Evolutionary conservation across 2,113 vertebrate species (phyloP).

Genomic region (Blennius ocellaris): DNA sequence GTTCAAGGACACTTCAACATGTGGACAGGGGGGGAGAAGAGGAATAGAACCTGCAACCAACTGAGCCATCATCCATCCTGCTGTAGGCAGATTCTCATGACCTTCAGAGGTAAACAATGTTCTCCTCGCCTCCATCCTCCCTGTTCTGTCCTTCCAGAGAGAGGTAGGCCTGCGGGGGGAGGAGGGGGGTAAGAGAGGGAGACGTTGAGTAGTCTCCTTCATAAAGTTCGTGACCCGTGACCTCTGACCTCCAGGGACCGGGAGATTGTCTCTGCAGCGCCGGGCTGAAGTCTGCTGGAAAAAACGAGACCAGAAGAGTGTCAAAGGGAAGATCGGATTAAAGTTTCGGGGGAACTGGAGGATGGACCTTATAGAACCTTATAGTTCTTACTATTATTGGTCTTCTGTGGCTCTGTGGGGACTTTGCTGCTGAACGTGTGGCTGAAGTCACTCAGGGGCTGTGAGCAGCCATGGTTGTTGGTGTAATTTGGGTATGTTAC

Average conservation of each 20-base stretch:
- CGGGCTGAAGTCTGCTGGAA: conserved; percentile 55
- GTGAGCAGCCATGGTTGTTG: conserved; percentile 58
- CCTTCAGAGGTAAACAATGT: conserved; percentile 78
- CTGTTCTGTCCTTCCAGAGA: conserved; percentile 72
- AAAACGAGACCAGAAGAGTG: conserved; percentile 10
- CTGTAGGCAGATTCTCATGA: conserved; percentile 14
- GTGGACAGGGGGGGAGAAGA: too few relatives aligned
- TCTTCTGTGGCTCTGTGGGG: conserved; percentile 35
- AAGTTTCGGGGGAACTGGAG: too few relatives aligned
- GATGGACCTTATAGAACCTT: too few relatives aligned
- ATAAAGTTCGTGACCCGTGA: conserved; percentile 57
- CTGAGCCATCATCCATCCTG: conserved; percentile 34
- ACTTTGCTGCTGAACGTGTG: conserved; percentile 49
- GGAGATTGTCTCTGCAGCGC: conserved; percentile 36
- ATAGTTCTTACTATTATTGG: conserved; percentile 52
- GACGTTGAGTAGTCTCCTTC: conserved; percentile 63
- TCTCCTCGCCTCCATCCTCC: conserved; percentile 76
- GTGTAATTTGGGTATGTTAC: conserved; percentile 68
- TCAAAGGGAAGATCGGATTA: not conserved
- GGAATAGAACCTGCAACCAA: too few relatives aligned
- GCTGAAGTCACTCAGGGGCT: conserved; percentile 32
- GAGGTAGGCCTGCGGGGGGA: conserved; percentile 73
- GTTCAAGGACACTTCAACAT: too few relatives aligned
- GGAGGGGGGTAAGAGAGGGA: conserved; percentile 69
- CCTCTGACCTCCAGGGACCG: conserved; percentile 64